Percentiles rank a stretch among this genome's conserved stretches.
Conservation (phyloP, 2,888 invertebrate genomes). For the Ferrisia virgata region DNA sequence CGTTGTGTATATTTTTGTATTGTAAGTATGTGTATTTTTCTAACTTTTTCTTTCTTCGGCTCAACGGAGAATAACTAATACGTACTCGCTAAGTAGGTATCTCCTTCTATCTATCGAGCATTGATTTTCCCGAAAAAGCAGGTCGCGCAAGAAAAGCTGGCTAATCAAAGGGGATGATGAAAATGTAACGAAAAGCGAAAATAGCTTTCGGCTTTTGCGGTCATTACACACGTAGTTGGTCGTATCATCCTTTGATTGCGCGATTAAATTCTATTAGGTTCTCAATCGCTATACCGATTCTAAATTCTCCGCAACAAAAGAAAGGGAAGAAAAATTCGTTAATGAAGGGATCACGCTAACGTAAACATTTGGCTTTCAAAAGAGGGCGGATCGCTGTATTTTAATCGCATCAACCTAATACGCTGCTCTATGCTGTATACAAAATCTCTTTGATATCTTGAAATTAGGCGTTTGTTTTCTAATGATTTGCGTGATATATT, state of each 20-base stretch:
- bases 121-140: not conserved
- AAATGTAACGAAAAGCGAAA: constrained; percentile 39
- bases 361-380: constrained; percentile 29
- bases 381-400: not conserved
- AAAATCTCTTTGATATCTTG: constrained; percentile 5
- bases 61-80: not conserved
- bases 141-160: constrained; percentile 29
- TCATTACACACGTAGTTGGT: constrained; percentile 45
- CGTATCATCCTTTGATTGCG: constrained; percentile 45
- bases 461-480: not conserved
- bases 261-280: constrained; percentile 44
- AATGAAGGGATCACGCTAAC: constrained; percentile 44
- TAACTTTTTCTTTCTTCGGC: not conserved
- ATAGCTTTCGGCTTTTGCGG: constrained; percentile 44
- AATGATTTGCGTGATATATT: constrained; percentile 1
- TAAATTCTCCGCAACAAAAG: constrained; percentile 2
- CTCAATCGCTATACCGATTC: constrained; percentile 1
- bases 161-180: constrained; percentile 34
- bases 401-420: constrained; percentile 4
- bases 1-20: no score
- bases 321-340: constrained; percentile 37
- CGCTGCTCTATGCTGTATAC: not conserved
- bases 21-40: not conserved
- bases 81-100: no score
- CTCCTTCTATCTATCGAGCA: no score